Conservation (phyloP, 2,113 vertebrate species). For the Microtus pennsylvanicus region DNA sequence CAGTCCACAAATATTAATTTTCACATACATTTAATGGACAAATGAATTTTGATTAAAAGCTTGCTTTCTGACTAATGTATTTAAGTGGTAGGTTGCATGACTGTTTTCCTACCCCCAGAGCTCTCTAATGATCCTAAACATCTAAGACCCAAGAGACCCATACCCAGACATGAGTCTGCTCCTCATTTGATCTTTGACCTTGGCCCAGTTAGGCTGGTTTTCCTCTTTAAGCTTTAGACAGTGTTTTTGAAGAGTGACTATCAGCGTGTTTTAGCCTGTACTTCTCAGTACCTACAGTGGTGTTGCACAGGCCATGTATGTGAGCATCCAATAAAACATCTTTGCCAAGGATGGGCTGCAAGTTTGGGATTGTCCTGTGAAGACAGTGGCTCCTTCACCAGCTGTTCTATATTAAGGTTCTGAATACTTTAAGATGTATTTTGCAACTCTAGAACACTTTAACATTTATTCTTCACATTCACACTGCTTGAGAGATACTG, state of each 20-base stretch:
- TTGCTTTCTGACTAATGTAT: neutral
- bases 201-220: neutral
- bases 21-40: neutral
- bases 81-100: neutral
- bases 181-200: constrained; percentile 1
- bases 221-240: neutral
- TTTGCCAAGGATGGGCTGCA: neutral
- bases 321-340: neutral
- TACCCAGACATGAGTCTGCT: neutral
- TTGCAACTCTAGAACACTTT: neutral
- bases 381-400: neutral
- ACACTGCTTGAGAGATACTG: neutral
- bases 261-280: neutral
- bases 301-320: neutral
- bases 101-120: neutral
- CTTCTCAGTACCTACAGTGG: neutral
- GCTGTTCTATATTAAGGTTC: neutral
- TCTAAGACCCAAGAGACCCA: neutral
- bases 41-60: neutral
- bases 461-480: constrained; percentile 17
- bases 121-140: neutral
- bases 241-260: neutral
- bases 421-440: neutral
- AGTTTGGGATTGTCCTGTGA: neutral
- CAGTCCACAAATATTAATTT: neutral